phyloP scores from a whole-genome alignment of 2,113 vertebrate species.

The Festucalex cinctus region DNA sequence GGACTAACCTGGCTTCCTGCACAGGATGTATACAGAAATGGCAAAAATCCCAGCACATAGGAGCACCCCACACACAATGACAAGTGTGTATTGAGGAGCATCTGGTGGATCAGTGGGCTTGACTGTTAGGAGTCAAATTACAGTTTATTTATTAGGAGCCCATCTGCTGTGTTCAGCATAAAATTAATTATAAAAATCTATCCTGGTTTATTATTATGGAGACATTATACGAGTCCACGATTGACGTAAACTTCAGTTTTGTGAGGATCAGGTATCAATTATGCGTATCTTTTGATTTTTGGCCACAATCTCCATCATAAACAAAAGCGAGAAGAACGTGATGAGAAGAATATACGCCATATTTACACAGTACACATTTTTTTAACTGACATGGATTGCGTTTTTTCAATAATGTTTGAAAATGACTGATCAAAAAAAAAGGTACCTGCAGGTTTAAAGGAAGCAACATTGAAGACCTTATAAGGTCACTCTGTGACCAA shows the following conservation, averaged over 20 bases:
- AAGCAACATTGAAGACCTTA: too few relatives aligned
- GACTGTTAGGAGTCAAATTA: constrained; percentile 15
- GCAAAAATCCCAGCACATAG: not conserved
- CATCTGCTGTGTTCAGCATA: not conserved
- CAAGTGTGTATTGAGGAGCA: not conserved
- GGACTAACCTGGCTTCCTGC: constrained; percentile 40
- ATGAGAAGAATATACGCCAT: not conserved
- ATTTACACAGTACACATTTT: not conserved
- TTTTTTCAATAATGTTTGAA: not conserved
- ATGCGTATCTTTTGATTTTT: not conserved
- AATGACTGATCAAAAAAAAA: too few relatives aligned
- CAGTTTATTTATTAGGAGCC: not conserved
- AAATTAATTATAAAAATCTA: not conserved
- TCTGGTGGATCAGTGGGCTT: rapidly evolving
- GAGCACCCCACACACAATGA: not conserved
- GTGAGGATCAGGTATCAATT: not conserved
- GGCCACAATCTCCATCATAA: not conserved
- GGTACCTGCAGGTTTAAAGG: too few relatives aligned
- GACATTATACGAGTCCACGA: not conserved
- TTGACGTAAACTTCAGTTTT: too few relatives aligned
- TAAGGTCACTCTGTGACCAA: too few relatives aligned
- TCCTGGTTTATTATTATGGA: not conserved
- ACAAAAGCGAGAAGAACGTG: not conserved
- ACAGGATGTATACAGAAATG: not conserved
- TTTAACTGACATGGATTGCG: not conserved